Evolutionary conservation across 1,140 invertebrate genomes (phyloP), one percentile per base, ranked within the genome.

Genomic region (Dolichoris vasculosae): DNA sequence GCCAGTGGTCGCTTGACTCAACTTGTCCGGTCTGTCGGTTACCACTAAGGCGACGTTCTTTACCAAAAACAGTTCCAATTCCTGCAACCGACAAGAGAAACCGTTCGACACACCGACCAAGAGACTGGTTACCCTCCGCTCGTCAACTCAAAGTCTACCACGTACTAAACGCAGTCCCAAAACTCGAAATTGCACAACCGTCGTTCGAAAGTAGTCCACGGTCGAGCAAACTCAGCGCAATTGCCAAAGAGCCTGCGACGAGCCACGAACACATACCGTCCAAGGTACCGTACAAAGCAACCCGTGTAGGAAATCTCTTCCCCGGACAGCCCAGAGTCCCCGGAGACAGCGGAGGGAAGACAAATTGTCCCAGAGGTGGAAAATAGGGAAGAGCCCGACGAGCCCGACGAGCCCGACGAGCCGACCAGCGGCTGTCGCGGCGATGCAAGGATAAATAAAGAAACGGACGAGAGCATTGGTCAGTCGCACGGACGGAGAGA

Each of bases 51-150:
- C 93, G 46, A 95, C 94, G 86, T 91, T 94, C 82, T 94, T 92
- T 51, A 94, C 93, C 76, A 95, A 91, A 91, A 95, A 95, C 86
- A 94, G 91, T 90, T 95, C 95, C 80, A 95, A 90, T 48, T 86
- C 90, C 94, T 95, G 90, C 30, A 94, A 93, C 67, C 82, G 40
- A 76, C 2, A 63, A 30, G 30, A 76, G 38, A 13, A 63, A 30
- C 20, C 6, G 32, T 43, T 23, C n/a, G n/a, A n/a, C n/a, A n/a
- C n/a, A n/a, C n/a, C n/a, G n/a, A n/a, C n/a, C n/a, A n/a, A n/a
- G n/a, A n/a, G n/a, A n/a, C n/a, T n/a, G n/a, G n/a, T n/a, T n/a
- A n/a, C n/a, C n/a, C n/a, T n/a, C 77, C n/a, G 51, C 59, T 67
- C 13, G 38, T 46, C 71, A 43, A 26, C 2, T 8, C 2, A 0